These are phyloP conservation scores for Pangasianodon hypophthalmus DNA, from an alignment of 2,113 vertebrate genomes.

Conservation along the genomic window DNA sequence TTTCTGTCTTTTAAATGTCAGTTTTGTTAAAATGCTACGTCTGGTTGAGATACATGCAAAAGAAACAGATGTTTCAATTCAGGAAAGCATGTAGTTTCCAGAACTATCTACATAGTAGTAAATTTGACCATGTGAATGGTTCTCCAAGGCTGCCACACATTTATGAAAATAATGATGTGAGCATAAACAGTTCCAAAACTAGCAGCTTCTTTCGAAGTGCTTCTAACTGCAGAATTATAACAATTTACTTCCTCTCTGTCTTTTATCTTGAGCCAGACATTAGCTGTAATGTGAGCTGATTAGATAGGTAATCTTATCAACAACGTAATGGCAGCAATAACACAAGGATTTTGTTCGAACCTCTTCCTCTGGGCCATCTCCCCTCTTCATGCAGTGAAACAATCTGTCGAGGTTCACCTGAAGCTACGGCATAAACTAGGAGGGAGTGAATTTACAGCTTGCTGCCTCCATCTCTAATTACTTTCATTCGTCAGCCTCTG, in stretches of 20 bases:
- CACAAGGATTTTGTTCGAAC: constrained; percentile 38
- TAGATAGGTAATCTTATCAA: constrained; percentile 45
- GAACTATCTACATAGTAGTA: background rate
- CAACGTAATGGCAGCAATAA: constrained; percentile 40
- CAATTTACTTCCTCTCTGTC: background rate
- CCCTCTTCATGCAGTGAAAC: constrained; percentile 8
- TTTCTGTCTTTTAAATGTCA: background rate
- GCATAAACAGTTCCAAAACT: background rate
- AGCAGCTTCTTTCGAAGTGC: background rate
- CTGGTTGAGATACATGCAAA: background rate
- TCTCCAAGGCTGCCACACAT: background rate
- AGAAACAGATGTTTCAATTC: background rate
- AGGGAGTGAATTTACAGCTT: constrained; percentile 40
- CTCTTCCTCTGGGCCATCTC: constrained; percentile 16
- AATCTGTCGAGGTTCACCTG: background rate
- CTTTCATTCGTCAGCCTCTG: constrained; percentile 15
- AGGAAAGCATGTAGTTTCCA: background rate
- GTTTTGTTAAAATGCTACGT: no score
- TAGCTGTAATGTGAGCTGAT: constrained; percentile 45
- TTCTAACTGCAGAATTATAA: background rate
- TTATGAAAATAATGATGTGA: background rate
- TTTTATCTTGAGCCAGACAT: background rate
- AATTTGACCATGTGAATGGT: background rate
- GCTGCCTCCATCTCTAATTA: background rate
- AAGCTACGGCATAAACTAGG: constrained; percentile 2